A percentile compares a stretch with the other conserved stretches of the same genome.
Conservation (phyloP, 2,113 vertebrate species). For the Thomomys bottae region DNA sequence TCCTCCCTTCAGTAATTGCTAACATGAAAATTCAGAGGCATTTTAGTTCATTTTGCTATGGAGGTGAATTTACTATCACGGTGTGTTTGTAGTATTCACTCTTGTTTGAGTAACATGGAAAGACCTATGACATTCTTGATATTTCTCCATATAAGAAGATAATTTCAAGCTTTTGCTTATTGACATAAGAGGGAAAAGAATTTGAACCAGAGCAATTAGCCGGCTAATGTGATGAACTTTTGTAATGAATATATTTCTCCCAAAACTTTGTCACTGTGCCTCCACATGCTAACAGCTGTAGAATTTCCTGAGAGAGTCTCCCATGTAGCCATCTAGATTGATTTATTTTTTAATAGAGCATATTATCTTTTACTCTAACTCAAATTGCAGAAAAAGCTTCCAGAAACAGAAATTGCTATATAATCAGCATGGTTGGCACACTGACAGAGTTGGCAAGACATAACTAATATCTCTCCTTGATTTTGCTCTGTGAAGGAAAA, state of each 20-base stretch:
- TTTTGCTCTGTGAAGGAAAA: neutral
- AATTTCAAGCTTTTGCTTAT: constrained; percentile 4
- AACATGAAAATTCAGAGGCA: constrained; percentile 32
- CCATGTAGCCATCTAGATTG: neutral
- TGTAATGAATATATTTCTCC: neutral
- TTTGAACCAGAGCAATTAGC: neutral
- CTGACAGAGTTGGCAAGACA: constrained; percentile 23
- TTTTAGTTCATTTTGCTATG: constrained; percentile 58
- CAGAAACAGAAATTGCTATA: constrained; percentile 8
- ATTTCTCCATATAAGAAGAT: constrained; percentile 15
- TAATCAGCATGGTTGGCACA: constrained; percentile 30
- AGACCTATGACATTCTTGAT: constrained; percentile 5
- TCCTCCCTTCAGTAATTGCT: neutral
- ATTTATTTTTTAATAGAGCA: neutral
- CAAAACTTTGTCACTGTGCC: neutral
- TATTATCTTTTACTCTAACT: constrained; percentile 30
- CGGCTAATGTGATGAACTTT: neutral
- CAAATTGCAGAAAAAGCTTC: constrained; percentile 41
- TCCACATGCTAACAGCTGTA: neutral
- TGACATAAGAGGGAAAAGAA: constrained; percentile 35
- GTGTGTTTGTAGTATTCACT: constrained; percentile 38
- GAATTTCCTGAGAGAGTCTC: neutral
- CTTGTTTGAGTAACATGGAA: constrained; percentile 37
- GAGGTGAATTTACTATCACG: neutral
- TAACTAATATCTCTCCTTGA: neutral